Evolutionary conservation across 2,113 vertebrate genomes (phyloP).

Genomic region (Felis catus): DNA sequence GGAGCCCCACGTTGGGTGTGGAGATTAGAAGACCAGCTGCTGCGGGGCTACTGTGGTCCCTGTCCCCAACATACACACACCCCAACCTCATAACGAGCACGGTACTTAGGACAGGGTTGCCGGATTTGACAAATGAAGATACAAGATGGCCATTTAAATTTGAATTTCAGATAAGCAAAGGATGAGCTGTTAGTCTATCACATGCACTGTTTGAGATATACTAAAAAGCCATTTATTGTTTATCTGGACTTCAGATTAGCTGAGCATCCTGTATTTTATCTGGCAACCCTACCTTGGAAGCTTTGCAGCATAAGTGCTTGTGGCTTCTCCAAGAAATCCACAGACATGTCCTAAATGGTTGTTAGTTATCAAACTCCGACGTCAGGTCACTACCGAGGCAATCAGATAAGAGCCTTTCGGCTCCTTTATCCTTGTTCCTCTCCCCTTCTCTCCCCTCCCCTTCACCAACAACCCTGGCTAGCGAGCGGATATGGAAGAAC

Average conservation of each 20-base stretch:
- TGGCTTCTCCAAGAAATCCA: conserved; percentile 12
- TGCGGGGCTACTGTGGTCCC: neutral
- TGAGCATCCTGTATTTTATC: neutral
- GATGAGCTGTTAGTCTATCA: neutral
- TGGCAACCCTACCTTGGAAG: neutral
- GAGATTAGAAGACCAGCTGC: neutral
- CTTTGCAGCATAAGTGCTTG: neutral
- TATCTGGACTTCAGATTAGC: neutral
- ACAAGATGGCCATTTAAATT: neutral
- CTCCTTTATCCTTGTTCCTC: neutral
- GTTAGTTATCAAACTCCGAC: neutral
- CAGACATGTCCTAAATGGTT: neutral
- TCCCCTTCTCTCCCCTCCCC: neutral
- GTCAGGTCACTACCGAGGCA: neutral
- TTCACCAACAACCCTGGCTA: neutral
- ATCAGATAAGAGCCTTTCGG: neutral
- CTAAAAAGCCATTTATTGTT: neutral
- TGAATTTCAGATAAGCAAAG: neutral
- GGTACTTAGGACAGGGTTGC: neutral
- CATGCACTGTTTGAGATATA: neutral
- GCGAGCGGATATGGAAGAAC: neutral
- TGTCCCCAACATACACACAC: neutral
- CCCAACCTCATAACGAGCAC: neutral
- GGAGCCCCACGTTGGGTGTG: neutral
- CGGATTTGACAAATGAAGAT: neutral